Evolutionary conservation across 2,113 vertebrate genomes (phyloP).

Genomic region (Gopherus flavomarginatus): DNA sequence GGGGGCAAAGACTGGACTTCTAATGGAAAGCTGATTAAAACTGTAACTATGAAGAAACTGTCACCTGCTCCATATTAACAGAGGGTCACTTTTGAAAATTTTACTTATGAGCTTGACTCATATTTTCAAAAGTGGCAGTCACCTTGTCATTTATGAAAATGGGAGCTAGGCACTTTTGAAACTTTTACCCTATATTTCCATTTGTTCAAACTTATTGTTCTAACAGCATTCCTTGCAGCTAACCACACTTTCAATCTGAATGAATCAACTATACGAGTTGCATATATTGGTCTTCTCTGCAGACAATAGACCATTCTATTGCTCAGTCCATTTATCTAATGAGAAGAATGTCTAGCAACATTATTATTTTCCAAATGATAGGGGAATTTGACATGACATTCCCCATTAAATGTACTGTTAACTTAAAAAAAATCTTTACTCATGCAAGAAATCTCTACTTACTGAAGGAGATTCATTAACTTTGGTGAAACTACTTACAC

Average conservation of each 20-base stretch:
- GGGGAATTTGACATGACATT: background rate
- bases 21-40: background rate
- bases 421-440: background rate
- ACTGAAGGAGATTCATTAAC: accelerated
- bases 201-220: background rate
- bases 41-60: slow-evolving; percentile 1
- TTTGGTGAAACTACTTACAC: background rate
- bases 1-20: background rate
- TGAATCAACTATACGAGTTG: background rate
- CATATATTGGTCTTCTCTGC: background rate
- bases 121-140: background rate
- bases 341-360: background rate
- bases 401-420: accelerated
- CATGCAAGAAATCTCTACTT: background rate
- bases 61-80: background rate
- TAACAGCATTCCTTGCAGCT: background rate
- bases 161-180: background rate
- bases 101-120: background rate
- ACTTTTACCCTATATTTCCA: background rate
- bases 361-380: background rate
- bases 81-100: background rate
- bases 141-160: background rate
- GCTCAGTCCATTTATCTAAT: background rate
- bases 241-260: background rate
- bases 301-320: background rate